These are phyloP conservation scores for Apostichopus leukothele DNA, from an alignment of 53 echinoderm and acorn worm genomes.

Conservation along the genomic window DNA sequence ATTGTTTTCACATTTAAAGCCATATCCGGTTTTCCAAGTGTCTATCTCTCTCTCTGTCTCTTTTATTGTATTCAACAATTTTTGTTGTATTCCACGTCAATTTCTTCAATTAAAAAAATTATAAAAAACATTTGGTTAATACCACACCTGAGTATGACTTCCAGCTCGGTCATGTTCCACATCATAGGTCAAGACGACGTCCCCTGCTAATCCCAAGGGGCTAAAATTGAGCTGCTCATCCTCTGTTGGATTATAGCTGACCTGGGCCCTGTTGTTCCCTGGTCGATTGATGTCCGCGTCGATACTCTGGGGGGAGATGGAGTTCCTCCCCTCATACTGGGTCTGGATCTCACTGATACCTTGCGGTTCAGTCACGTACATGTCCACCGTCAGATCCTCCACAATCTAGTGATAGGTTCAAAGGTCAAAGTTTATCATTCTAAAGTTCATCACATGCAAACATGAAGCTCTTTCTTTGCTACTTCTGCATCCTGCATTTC, in stretches of 20 bases:
- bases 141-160: conserved; percentile 79
- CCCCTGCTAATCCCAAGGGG: conserved; percentile 67
- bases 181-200: conserved; percentile 72
- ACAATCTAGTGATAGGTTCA: conserved; percentile 57
- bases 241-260: conserved; percentile 65
- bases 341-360: conserved; percentile 62
- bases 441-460: not conserved
- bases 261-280: conserved; percentile 49
- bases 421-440: not conserved
- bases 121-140: not conserved
- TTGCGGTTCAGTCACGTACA: conserved; percentile 87
- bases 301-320: conserved; percentile 10
- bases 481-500: not conserved
- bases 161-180: conserved; percentile 69
- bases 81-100: no score
- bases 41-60: not conserved
- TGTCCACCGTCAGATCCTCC: conserved; percentile 68
- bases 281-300: conserved; percentile 33
- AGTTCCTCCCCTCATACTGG: conserved; percentile 52
- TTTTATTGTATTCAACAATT: no score
- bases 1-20: not conserved
- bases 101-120: not conserved
- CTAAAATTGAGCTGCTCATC: conserved; percentile 58
- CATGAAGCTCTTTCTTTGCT: not conserved
- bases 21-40: not conserved